A percentile compares a stretch with the other conserved stretches of the same genome.
Evolutionary conservation across 2,113 vertebrate genomes (phyloP).

Genomic region (Macrotus californicus): DNA sequence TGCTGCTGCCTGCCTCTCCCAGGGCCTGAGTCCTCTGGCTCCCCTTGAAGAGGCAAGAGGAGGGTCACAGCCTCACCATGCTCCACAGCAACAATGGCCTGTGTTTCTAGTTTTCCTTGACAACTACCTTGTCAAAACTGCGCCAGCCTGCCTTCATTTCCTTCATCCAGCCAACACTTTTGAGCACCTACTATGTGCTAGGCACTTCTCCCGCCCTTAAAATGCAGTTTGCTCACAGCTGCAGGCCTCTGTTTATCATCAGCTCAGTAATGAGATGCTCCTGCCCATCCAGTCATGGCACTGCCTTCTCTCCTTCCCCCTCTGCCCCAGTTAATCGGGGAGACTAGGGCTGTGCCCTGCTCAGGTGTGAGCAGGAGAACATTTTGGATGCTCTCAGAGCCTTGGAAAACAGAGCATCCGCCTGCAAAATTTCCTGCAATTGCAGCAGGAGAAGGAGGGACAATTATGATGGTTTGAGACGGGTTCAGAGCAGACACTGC

Average conservation of each 20-base stretch:
- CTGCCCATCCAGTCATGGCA: fast-evolving
- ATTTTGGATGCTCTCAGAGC: neutral
- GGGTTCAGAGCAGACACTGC: neutral
- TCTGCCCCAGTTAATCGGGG: neutral
- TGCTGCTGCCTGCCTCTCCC: neutral
- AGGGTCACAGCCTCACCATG: neutral
- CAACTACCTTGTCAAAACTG: neutral
- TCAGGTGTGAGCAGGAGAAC: neutral
- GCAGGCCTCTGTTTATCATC: neutral
- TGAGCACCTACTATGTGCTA: neutral
- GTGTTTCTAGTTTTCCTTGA: neutral
- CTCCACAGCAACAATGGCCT: fast-evolving
- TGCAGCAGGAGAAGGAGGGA: neutral
- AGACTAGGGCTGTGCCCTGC: neutral
- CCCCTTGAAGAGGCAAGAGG: neutral
- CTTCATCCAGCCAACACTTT: neutral
- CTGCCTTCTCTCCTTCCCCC: neutral
- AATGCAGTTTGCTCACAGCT: neutral
- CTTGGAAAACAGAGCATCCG: neutral
- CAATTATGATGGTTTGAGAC: too few relatives aligned
- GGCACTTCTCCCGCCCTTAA: too few relatives aligned
- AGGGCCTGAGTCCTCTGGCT: conserved; percentile 26
- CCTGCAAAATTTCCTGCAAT: neutral
- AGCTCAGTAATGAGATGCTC: neutral
- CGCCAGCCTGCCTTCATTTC: neutral